These are phyloP conservation scores for Drosophila nigromelanica DNA, from an alignment of 1,140 invertebrate species.

Conservation along the genomic window DNA sequence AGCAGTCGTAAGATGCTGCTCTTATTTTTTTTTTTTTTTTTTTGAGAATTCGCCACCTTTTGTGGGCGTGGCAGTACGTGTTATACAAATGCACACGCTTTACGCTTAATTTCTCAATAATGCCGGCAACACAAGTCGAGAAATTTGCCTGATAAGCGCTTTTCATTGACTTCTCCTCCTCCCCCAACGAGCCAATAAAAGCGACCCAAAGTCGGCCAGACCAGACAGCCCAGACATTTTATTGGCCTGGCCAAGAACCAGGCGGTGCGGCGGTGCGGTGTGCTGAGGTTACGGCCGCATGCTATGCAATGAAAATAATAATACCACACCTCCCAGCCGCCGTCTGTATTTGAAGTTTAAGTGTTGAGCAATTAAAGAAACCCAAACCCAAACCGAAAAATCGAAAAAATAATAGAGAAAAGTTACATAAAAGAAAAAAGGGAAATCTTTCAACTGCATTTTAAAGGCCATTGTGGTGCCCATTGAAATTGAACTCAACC, in stretches of 20 bases:
- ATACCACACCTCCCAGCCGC: conserved; percentile 22
- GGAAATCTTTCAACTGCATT: conserved; percentile 62
- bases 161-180: conserved; percentile 20
- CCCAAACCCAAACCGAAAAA: conserved; percentile 29
- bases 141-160: conserved; percentile 71
- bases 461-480: conserved; percentile 67
- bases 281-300: conserved; percentile 8
- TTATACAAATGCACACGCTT: conserved; percentile 58
- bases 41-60: conserved; percentile 17
- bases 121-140: conserved; percentile 55
- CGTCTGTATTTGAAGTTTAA: conserved; percentile 61
- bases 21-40: not conserved
- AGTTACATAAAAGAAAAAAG: conserved; percentile 27
- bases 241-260: conserved; percentile 55
- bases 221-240: conserved; percentile 55
- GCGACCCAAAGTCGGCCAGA: conserved; percentile 10
- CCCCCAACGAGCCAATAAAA: conserved; percentile 40
- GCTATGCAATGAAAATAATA: conserved; percentile 64
- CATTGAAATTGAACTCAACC: conserved; percentile 56
- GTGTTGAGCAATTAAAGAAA: conserved; percentile 70
- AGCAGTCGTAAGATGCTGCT: not conserved
- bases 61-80: conserved; percentile 38
- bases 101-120: conserved; percentile 76
- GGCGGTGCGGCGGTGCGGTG: conserved; percentile 6
- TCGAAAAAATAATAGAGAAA: conserved; percentile 11